Percentiles rank a stretch among this genome's conserved stretches.
phyloP scores from a whole-genome alignment of 2,113 vertebrate genomes.

The Athene noctua region DNA sequence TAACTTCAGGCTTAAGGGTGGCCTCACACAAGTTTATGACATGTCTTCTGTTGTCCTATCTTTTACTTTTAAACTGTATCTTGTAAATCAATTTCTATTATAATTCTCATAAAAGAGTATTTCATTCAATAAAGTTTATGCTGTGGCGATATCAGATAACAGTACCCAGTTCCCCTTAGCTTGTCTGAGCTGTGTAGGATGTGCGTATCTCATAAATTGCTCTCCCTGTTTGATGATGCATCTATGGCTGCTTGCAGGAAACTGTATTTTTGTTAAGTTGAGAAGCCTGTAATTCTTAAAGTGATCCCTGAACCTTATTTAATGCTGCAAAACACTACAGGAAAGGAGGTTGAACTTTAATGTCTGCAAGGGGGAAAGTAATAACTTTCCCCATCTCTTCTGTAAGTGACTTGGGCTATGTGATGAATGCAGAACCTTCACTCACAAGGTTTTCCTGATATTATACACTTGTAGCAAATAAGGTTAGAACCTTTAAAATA shows the following conservation, averaged over 20 bases:
- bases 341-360: constrained; percentile 75
- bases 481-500: constrained; percentile 86
- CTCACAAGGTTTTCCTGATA: constrained; percentile 74
- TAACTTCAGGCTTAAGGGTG: neutral
- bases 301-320: constrained; percentile 77
- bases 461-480: constrained; percentile 81
- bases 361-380: constrained; percentile 74
- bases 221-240: neutral
- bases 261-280: constrained; percentile 63
- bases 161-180: neutral
- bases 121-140: constrained; percentile 21
- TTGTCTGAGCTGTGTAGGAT: neutral
- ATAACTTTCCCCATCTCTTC: constrained; percentile 74
- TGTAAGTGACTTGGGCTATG: constrained; percentile 65
- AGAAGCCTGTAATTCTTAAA: constrained; percentile 65
- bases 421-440: constrained; percentile 74
- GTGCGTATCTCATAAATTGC: constrained; percentile 7
- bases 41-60: neutral
- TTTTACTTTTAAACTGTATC: constrained; percentile 37
- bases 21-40: neutral
- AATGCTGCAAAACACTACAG: constrained; percentile 67
- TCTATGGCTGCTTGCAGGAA: constrained; percentile 57
- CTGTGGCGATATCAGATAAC: neutral
- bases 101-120: constrained; percentile 10
- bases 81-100: constrained; percentile 47